Conservation (phyloP, 64 coral and sea anemone genomes). For the Montipora efflorescens region DNA sequence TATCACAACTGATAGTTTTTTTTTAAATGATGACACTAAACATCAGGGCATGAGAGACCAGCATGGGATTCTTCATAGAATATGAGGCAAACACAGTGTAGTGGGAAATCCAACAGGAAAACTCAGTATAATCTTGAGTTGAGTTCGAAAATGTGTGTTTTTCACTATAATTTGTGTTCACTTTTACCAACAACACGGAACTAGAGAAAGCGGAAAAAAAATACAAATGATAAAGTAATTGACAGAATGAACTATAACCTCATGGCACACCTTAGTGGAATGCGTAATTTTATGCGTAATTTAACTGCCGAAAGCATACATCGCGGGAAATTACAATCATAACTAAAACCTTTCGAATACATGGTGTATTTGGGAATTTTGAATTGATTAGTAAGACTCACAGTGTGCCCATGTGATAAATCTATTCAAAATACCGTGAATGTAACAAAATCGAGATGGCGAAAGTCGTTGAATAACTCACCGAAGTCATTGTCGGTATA, state of each 20-base stretch:
- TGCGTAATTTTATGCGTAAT: neutral
- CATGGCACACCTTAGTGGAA: neutral
- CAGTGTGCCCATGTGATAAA: neutral
- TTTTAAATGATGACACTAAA: too few species aligned
- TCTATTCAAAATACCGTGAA: neutral
- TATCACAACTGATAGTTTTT: too few species aligned
- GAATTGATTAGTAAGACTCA: neutral
- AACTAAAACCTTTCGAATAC: neutral
- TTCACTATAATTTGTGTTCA: too few species aligned
- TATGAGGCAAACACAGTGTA: too few species aligned
- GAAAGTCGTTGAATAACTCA: slow-evolving; percentile 31
- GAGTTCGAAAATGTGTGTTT: too few species aligned
- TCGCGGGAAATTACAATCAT: neutral
- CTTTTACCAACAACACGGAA: neutral
- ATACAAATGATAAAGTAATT: neutral
- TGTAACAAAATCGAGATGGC: neutral
- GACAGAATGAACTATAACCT: neutral
- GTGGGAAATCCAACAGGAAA: too few species aligned
- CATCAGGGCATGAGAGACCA: too few species aligned
- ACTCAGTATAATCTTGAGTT: too few species aligned
- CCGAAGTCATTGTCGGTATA: slow-evolving; percentile 83
- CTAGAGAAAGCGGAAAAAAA: neutral
- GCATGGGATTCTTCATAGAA: too few species aligned
- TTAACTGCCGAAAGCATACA: neutral
- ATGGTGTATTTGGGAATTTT: neutral